Conservation (phyloP, 2,113 vertebrate genomes). For the Glaucidium brasilianum region DNA sequence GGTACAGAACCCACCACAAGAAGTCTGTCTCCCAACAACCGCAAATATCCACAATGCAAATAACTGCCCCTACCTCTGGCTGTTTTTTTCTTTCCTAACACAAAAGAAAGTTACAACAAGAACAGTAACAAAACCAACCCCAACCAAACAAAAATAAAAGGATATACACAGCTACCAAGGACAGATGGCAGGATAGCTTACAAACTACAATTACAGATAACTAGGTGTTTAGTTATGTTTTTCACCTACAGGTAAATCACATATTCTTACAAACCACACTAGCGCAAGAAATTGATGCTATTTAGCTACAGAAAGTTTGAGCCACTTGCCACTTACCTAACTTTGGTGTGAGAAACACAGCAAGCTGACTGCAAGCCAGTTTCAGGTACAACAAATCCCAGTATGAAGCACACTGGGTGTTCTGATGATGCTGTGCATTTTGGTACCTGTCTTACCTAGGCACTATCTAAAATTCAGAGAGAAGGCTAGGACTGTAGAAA, state of each 20-base stretch:
- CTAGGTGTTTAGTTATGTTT: not conserved
- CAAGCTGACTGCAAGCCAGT: not conserved
- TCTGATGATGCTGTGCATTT: rapidly evolving
- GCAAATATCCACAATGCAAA: not conserved
- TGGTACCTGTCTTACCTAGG: not conserved
- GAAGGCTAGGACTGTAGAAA: not conserved
- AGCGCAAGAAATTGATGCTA: rapidly evolving
- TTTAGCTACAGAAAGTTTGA: not conserved
- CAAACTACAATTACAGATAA: not conserved
- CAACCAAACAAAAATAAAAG: not conserved
- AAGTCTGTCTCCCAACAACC: not conserved
- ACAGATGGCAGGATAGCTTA: not conserved
- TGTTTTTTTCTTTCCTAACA: not conserved
- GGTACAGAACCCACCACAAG: not conserved
- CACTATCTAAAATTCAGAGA: not conserved
- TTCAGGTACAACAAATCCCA: not conserved
- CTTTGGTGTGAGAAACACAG: rapidly evolving
- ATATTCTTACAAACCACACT: not conserved
- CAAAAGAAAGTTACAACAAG: not conserved
- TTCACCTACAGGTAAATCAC: not conserved
- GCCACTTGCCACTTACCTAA: not conserved
- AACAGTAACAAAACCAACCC: not conserved
- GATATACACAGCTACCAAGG: not conserved
- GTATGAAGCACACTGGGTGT: not conserved
- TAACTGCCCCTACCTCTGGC: not conserved